Evolutionary conservation across 2,888 invertebrate genomes (phyloP), one percentile per base, ranked within the genome.

Genomic region (Cephus rjabovi): DNA sequence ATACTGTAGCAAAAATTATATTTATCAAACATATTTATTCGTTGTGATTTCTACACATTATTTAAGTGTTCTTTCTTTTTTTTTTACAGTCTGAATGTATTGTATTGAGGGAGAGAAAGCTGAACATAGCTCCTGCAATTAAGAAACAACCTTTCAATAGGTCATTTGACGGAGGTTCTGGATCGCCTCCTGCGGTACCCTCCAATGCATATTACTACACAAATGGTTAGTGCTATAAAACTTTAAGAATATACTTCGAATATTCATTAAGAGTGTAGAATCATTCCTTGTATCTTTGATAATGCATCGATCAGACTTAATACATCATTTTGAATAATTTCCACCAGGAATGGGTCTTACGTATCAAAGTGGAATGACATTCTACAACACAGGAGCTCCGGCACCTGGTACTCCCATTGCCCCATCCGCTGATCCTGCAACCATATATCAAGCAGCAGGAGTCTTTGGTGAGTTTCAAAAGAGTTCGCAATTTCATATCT

Each of bases 71-170:
- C n/a, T 77, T 79, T 80, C 74, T 79, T 69, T 84, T 86, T 85
- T 92, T 92, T 79, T 92, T 92, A 70, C 90, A 95, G 95, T 93
- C 95, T 76, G 96, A 96, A 86, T 95, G 95, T 90, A 95, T 96
- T 83, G 94, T 96, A 75, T 93, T 97, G 87, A 94, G 96, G 86
- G 96, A 97, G 90, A 93, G 96, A 85, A 96, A 96, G 90, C 92
- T 97, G 80, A 97, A 97, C 89, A 96, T 97, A 90, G 97, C 97
- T 69, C 96, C 96, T 83, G 97, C 97, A 84, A 96, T 97, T 81
- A 95, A 96, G 89, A 97, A 97, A 92, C 96, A 97, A 93, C 92
- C 93, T 73, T 93, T 93, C 83, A 93, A 92, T 87, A 91, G 93
- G 83, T 92, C 93, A 23, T 93, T 93, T 80, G 93, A 93, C 80